Evolutionary conservation across 2,888 invertebrate genomes (phyloP).

Genomic region (Strigamia maritima): DNA sequence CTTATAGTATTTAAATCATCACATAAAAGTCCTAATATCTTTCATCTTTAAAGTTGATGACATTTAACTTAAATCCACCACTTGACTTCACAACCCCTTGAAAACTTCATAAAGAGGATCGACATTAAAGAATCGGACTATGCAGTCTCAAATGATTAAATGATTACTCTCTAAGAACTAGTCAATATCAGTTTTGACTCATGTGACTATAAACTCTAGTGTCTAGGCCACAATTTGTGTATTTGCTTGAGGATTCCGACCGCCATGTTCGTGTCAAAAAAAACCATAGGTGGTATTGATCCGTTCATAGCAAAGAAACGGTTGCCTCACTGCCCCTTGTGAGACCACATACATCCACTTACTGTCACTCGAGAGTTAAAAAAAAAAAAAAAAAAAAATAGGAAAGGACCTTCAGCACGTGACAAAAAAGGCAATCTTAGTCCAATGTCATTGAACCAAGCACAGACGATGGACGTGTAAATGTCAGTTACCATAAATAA

Average conservation of each 20-base stretch:
- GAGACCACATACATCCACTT: slow-evolving; percentile 28
- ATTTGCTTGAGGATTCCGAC: background rate
- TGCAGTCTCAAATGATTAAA: background rate
- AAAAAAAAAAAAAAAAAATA: background rate
- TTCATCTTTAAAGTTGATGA: background rate
- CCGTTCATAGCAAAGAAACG: background rate
- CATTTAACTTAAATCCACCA: background rate
- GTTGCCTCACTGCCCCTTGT: slow-evolving; percentile 28
- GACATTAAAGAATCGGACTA: background rate
- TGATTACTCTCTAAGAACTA: background rate
- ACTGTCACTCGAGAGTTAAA: slow-evolving; percentile 1
- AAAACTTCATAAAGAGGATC: background rate
- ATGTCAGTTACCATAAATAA: background rate
- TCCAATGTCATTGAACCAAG: background rate
- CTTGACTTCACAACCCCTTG: background rate
- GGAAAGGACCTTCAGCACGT: slow-evolving; percentile 6
- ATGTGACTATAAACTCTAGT: background rate
- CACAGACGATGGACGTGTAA: background rate
- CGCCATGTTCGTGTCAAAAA: slow-evolving; percentile 10
- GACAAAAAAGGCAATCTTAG: slow-evolving; percentile 17
- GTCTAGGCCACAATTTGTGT: background rate
- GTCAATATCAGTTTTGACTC: slow-evolving; percentile 13
- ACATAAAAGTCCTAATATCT: background rate
- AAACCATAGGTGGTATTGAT: slow-evolving; percentile 18
- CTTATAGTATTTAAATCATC: background rate